Base-by-base conservation (phyloP, 2,797 vertebrate genomes). In the Champsocephalus gunnari region DNA sequence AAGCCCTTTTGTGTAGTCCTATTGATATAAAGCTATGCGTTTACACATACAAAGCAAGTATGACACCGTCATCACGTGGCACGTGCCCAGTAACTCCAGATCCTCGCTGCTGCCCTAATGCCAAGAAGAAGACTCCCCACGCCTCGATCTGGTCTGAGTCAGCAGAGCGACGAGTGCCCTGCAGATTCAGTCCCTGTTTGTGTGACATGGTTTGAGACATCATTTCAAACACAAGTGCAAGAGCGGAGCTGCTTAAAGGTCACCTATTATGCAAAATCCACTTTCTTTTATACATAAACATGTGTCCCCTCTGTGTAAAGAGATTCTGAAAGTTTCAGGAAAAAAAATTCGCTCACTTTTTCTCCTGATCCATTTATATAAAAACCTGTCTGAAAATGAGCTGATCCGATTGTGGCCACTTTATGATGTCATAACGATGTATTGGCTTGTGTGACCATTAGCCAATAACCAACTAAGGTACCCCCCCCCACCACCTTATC, bases 141-240 rank as follows among this genome's bases (percentile, higher is more conserved):
- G 51, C 86, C 87, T 85, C 51, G 66, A 85, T 88, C 74, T 81
- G 72, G 73, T 80, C 88, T 91, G 92, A 93, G 87, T 93, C 91
- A 91, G 92, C 92, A 93, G 78, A 82, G 81, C 38, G 10, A 58
- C 55, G 72, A 85, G 86, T 78, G 83, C 86, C 80, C 81, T 76
- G 87, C 72, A 82, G 90, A 79, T 85, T 77, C 63, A 73, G 60
- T 59, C 41, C 73, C n/a, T 85, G 86, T 83, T 83, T 87, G 77
- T 77, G 75, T 75, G 77, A 84, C 74, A 58, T 54, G 69, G 54
- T 45, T 44, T 55, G 51, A 49, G 69, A 58, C 45, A 71, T 87
- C 79, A 86, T 85, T 86, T 72, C 75, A 78, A 71, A 84, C 68
- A 85, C 78, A 81, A 82, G 82, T 10, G 58, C 79, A 79, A 68